Evolutionary conservation across 64 coral and sea anemone species (phyloP).

Genomic region (Orbicella faveolata): DNA sequence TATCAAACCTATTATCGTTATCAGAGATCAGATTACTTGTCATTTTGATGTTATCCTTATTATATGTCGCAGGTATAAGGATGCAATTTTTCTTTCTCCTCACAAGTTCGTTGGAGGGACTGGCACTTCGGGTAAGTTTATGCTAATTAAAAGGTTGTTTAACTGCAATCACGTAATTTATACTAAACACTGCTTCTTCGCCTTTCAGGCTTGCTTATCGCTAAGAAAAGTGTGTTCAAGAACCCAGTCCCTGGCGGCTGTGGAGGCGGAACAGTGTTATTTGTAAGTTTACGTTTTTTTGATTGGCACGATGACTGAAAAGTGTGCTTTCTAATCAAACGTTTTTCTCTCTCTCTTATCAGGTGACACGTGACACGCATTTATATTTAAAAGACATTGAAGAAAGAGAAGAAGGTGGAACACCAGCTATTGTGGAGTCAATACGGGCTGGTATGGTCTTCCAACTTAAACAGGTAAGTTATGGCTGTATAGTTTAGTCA

Average conservation of each 20-base stretch:
- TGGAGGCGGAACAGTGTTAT: constrained; percentile 91
- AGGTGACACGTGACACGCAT: constrained; percentile 95
- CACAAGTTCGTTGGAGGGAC: constrained; percentile 95
- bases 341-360: not conserved
- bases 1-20: too few relatives aligned
- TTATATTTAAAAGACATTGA: constrained; percentile 94
- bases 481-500: constrained; percentile 16
- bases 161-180: not conserved
- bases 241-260: constrained; percentile 90
- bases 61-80: constrained; percentile 39
- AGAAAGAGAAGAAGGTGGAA: constrained; percentile 94
- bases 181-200: not conserved
- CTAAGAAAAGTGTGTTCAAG: constrained; percentile 82
- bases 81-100: constrained; percentile 83
- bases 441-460: constrained; percentile 97
- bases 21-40: too few relatives aligned
- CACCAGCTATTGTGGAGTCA: constrained; percentile 96
- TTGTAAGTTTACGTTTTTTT: constrained; percentile 66
- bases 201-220: constrained; percentile 79
- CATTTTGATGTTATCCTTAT: too few relatives aligned
- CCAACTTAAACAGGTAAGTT: constrained; percentile 91
- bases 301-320: too few relatives aligned
- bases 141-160: too few relatives aligned
- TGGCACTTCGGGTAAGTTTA: constrained; percentile 80
- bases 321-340: too few relatives aligned